Base-by-base conservation (phyloP, 2,888 invertebrate genomes). In the Drosophila kanekoi region DNA sequence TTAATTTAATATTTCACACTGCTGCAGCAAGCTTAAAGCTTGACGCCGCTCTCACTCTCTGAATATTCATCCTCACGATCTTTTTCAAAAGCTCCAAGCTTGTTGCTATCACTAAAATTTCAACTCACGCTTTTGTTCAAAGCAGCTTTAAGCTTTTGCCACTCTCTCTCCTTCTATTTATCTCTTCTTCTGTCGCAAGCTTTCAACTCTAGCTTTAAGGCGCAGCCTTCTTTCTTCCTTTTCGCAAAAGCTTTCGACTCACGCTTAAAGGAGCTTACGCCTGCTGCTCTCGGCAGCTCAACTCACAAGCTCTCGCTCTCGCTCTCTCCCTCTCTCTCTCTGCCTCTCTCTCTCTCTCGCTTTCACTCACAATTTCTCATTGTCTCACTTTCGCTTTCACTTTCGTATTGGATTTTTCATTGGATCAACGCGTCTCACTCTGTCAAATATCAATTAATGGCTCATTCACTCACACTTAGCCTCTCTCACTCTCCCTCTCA, bases 371-470 rank as follows among this genome's bases (percentile, higher is more conserved):
- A 53, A 32, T 40, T 48, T 57, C 53, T 48, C 70, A 59, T 66
- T 56, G 13, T 51, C 37, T 35, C 38, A 43, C 56, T 40, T 28
- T 35, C 38, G 38, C 56, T 40, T 28, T 62, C 54, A 59, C 38
- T 70, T 11, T 20, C 41, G 9, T 16, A 54, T 64, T 64, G 45
- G 54, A 66, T 8, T 20, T 47, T 40, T 20, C 51, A 74, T 74
- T 77, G 74, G 72, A 56, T 62, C 35, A 56, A 41, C 43, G 45
- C 60, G 14, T 58, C 60, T 44, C 59, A 68, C 51, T 61, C 43
- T 56, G 20, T 62, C 51, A 53, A 41, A 62, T 74, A 48, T 53
- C 20, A 43, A 70, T 73, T 75, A 28, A 8, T 28, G 76, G 70
- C 70, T 20, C 44, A 48, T 58, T 54, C 69, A 37, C 40, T 33